Evolutionary conservation across 1,140 invertebrate species (phyloP), one percentile per base, ranked within the genome.

Genomic region (Drosophila sp.): DNA sequence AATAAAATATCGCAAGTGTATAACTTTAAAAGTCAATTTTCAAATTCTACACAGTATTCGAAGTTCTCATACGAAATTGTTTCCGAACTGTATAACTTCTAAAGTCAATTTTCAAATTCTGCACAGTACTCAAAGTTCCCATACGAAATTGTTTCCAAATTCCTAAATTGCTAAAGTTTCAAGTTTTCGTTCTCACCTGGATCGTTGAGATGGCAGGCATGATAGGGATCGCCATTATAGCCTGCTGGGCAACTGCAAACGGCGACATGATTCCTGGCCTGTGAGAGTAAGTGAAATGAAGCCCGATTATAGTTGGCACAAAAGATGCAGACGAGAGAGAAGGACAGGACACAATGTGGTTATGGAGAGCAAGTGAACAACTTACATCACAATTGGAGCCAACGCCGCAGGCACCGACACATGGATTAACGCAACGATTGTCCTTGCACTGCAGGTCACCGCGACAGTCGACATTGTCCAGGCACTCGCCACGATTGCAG

Each of bases 191-290:
- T 80, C 90, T 92, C 92, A 95, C 95, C 94, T 80, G 94, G 94
- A 92, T 95, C 94, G 74, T 93, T 93, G 40, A 93, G 92, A 89
- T 94, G 92, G 90, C 95, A 96, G 40, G 92, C 81, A 10, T 91
- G 91, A 80, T 97, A 93, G 4, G 97, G 96, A 93, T 97, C 96
- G n/a, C 97, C 97, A 32, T 95, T 94, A 90, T 96, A 97, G 8
- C 97, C 97, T 44, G 95, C 92, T 0, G 96, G 95, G 90, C 97
- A 98, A 6, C 95, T 95, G 86, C 97, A 98, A 0, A 97, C 95
- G 2, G 97, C 96, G 30, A 96, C 94, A 74, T 98, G 97, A 77
- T 96, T 95, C 62, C 96, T 93, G 0, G 95, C 95, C 95, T 93
- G 80, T 74, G 29, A 85, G 3, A 63, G 29, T 92, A 25, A 91